Evolutionary conservation across 2,797 vertebrate genomes (phyloP).

Genomic region (Sphenodon punctatus): DNA sequence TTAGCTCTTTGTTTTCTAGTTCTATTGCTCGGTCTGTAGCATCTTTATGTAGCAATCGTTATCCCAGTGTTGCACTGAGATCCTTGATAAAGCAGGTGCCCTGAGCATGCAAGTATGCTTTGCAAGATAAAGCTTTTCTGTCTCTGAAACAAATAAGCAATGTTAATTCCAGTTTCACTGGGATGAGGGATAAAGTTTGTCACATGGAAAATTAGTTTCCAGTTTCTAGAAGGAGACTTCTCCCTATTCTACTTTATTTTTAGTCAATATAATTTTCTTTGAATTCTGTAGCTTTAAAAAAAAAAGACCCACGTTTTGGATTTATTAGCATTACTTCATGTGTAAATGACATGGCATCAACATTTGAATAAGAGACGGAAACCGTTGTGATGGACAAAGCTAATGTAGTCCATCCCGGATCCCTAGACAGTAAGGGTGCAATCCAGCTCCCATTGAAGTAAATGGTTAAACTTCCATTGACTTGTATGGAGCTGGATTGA

Average conservation of each 20-base stretch:
- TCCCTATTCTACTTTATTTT: too few relatives aligned
- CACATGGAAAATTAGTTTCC: conserved; percentile 36
- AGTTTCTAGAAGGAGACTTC: conserved; percentile 7
- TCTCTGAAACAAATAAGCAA: conserved; percentile 45
- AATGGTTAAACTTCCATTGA: too few relatives aligned
- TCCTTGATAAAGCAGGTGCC: not conserved
- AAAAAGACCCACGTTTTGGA: not conserved
- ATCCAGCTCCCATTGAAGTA: too few relatives aligned
- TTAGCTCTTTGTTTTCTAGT: not conserved
- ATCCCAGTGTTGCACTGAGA: not conserved
- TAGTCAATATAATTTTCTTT: too few relatives aligned
- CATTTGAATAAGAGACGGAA: not conserved
- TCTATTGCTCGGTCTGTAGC: not conserved
- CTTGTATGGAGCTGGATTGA: too few relatives aligned
- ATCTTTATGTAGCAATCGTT: not conserved
- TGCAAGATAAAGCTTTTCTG: conserved; percentile 30
- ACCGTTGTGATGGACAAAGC: too few relatives aligned
- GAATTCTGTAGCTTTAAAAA: too few relatives aligned
- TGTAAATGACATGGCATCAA: not conserved
- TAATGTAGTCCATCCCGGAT: not conserved
- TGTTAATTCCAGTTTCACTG: conserved; percentile 46
- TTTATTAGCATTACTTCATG: not conserved
- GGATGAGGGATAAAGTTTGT: conserved; percentile 40
- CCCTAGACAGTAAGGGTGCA: too few relatives aligned
- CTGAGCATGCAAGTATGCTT: conserved; percentile 19